Evolutionary conservation across 1,140 invertebrate genomes (phyloP).

Genomic region (Rhyzopertha dominica): DNA sequence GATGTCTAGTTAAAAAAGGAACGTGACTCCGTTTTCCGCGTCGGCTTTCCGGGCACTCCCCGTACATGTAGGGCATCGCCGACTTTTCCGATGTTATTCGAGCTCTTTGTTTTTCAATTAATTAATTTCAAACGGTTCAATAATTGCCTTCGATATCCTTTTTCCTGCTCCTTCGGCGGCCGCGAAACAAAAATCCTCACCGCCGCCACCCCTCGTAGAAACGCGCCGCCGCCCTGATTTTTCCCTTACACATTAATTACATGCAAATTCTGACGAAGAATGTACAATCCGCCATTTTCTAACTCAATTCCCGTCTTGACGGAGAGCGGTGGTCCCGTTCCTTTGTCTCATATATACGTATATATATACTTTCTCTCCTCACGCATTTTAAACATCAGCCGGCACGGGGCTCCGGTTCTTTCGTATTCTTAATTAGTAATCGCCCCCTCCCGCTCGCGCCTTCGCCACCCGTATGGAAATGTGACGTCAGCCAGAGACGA

Average conservation of each 20-base stretch:
- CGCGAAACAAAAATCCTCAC: too few species aligned
- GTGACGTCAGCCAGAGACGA: conserved; percentile 42
- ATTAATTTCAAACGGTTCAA: too few species aligned
- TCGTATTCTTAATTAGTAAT: conserved; percentile 46
- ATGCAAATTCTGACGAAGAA: conserved; percentile 45
- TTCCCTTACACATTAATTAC: conserved; percentile 46
- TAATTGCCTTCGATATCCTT: too few species aligned
- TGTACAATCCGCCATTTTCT: conserved; percentile 45
- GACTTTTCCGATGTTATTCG: too few species aligned
- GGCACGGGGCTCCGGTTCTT: conserved; percentile 44
- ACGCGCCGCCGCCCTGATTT: conserved; percentile 39
- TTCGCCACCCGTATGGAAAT: conserved; percentile 39
- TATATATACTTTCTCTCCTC: conserved; percentile 43
- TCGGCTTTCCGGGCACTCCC: too few species aligned
- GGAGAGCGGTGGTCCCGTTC: conserved; percentile 38
- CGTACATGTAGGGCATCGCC: too few species aligned
- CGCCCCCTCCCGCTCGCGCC: conserved; percentile 17
- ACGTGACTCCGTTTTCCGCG: too few species aligned
- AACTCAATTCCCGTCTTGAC: conserved; percentile 41
- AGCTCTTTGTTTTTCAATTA: too few species aligned
- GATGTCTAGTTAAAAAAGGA: too few species aligned
- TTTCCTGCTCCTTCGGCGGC: too few species aligned
- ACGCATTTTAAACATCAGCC: conserved; percentile 47
- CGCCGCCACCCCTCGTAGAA: too few species aligned
- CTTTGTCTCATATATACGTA: conserved; percentile 45